These are phyloP conservation scores for Toxotes lorentzi DNA, from an alignment of 2,797 vertebrate genomes.

Conservation along the genomic window DNA sequence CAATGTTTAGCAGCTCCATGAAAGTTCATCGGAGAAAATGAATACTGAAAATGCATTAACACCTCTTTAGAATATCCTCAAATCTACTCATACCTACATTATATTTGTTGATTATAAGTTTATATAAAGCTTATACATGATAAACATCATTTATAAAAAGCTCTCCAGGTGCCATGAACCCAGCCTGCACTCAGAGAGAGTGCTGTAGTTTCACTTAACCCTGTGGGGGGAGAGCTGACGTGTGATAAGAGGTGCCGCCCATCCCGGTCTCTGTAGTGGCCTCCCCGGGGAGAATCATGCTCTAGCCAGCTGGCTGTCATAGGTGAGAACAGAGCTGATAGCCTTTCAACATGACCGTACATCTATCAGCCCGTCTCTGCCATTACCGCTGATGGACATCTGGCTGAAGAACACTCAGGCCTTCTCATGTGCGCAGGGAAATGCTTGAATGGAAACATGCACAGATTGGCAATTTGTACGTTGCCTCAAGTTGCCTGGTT, in stretches of 20 bases:
- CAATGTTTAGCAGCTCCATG: too few relatives aligned
- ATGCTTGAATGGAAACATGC: constrained; percentile 40
- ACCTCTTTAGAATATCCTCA: neutral
- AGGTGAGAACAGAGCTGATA: constrained; percentile 60
- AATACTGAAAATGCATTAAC: neutral
- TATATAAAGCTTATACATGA: neutral
- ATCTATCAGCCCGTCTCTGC: constrained; percentile 49
- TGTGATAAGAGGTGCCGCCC: constrained; percentile 38
- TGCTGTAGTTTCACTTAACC: neutral
- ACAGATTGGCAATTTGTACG: neutral
- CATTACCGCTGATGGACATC: constrained; percentile 53
- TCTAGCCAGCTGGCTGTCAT: constrained; percentile 53
- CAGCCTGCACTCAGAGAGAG: neutral
- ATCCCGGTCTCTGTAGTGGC: neutral
- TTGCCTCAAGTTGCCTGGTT: constrained; percentile 22
- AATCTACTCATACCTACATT: neutral
- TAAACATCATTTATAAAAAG: neutral
- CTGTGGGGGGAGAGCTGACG: constrained; percentile 2
- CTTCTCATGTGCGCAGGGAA: constrained; percentile 6
- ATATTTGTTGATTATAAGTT: neutral
- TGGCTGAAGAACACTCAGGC: constrained; percentile 47
- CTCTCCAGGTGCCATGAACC: neutral
- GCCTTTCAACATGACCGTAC: constrained; percentile 56
- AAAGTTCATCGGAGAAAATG: neutral
- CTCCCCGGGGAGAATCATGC: constrained; percentile 20